phyloP scores from a whole-genome alignment of 2,113 vertebrate genomes.

The Albula glossodonta region DNA sequence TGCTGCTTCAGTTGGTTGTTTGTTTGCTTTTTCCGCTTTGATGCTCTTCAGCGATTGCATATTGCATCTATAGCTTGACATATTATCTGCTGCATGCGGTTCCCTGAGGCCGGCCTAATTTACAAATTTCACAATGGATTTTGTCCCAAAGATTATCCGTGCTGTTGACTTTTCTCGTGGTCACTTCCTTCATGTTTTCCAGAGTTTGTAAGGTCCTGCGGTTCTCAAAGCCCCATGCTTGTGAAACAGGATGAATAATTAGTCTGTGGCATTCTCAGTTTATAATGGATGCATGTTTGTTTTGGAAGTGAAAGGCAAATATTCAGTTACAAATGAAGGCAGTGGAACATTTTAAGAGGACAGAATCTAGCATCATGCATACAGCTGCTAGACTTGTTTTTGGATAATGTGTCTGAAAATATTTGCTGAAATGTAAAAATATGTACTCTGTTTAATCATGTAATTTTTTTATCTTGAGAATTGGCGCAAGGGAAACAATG shows the following conservation, averaged over 20 bases:
- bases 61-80: not conserved
- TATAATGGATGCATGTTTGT: slow-evolving; percentile 31
- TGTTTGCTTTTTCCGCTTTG: not conserved
- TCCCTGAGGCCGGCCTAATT: not conserved
- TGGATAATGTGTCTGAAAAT: not conserved
- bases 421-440: slow-evolving; percentile 1
- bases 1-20: not conserved
- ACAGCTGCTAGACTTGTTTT: not conserved
- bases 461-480: not conserved
- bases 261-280: slow-evolving; percentile 11
- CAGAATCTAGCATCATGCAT: too few species aligned
- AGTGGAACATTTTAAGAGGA: not conserved
- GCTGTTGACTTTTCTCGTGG: not conserved
- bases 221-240: slow-evolving; percentile 30
- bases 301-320: slow-evolving; percentile 22
- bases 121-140: slow-evolving; percentile 8
- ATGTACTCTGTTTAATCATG: not conserved
- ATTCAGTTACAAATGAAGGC: not conserved
- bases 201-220: slow-evolving; percentile 28
- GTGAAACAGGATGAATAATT: slow-evolving; percentile 31
- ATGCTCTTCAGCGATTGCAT: not conserved
- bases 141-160: not conserved
- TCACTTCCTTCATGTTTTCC: not conserved
- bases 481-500: not conserved
- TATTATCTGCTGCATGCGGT: not conserved